Conservation (phyloP, 2,888 invertebrate genomes). For the Opisthograptis luteolata region DNA sequence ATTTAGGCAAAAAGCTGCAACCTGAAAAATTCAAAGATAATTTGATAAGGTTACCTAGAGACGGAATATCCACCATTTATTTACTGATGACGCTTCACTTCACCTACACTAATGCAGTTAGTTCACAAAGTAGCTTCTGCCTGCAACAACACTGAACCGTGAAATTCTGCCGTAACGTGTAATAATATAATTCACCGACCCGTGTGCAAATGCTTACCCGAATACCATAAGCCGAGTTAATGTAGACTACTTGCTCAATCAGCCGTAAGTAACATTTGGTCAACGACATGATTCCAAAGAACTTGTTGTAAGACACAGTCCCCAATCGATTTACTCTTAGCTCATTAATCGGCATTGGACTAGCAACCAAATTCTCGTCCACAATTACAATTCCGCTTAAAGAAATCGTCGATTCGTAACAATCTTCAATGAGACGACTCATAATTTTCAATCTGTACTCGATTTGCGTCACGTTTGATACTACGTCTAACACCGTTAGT, state of each 20-base stretch:
- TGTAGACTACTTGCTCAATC: slow-evolving; percentile 35
- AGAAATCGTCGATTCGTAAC: slow-evolving; percentile 1
- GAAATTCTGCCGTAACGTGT: too few species aligned
- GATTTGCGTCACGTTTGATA: slow-evolving; percentile 40
- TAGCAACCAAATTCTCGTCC: not conserved
- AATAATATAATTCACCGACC: too few species aligned
- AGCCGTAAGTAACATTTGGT: slow-evolving; percentile 37
- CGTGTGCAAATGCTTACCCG: slow-evolving; percentile 32
- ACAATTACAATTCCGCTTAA: not conserved
- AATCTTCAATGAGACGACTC: slow-evolving; percentile 18
- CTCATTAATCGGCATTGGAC: not conserved
- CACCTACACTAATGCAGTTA: too few species aligned
- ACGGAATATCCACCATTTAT: too few species aligned
- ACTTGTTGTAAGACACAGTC: slow-evolving; percentile 17
- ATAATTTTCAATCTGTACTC: slow-evolving; percentile 35
- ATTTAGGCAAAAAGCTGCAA: slow-evolving; percentile 13
- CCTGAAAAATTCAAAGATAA: too few species aligned
- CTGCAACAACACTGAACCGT: too few species aligned
- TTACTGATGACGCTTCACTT: too few species aligned
- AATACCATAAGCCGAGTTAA: slow-evolving; percentile 39
- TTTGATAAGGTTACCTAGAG: too few species aligned
- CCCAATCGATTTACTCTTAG: slow-evolving; percentile 21
- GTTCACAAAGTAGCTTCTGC: too few species aligned
- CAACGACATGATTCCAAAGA: slow-evolving; percentile 29
- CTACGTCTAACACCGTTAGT: slow-evolving; percentile 32